Base-by-base conservation (phyloP, 1,140 invertebrate species). In the Zaprionus capensis region DNA sequence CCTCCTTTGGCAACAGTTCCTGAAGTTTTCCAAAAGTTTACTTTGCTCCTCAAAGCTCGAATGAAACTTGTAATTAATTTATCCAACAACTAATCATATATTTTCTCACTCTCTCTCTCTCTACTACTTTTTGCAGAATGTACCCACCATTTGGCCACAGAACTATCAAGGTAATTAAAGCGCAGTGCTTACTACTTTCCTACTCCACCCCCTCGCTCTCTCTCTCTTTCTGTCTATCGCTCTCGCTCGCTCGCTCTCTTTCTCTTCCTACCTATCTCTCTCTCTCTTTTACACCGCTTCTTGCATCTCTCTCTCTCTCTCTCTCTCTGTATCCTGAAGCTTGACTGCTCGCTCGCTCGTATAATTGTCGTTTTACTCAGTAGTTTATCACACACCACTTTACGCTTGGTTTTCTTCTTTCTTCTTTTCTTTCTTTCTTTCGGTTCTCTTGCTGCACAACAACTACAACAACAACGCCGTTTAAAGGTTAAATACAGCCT, bases 141-240 rank as follows among this genome's bases (percentile, higher is more conserved):
- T 93, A 81, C 92, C 92, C 87, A 92, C 92, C 84, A 93, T 93
- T 82, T 93, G 92, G 92, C 92, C 92, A 72, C 92, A 92, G 74
- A 93, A 93, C 71, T 93, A 93, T 82, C 92, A 93, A 93, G 92
- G 92, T 93, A 90, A 92, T 80, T 92, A 76, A 69, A 74, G 36
- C 6, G 70, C 62, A 59, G n/a, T 31, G 46, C 24, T 55, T 14
- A 24, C 20, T 57, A n/a, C 20, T 57, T 24, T 22, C 14, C 53
- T 57, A 22, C 63, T 46, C 44, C 17, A 12, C 34, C 17, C 41
- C 17, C 28, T 58, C 34, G 5, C n/a, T 20, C 51, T 24, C 26
- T 49, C 31, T 46, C 38, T 57, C 22, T 28, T n/a, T 44, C 62
- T 38, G 11, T 49, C 41, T 57, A 22, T 44, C 41, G n/a, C 70